These are phyloP conservation scores for Papilio protenor DNA, from an alignment of 2,888 invertebrate species.

Conservation along the genomic window DNA sequence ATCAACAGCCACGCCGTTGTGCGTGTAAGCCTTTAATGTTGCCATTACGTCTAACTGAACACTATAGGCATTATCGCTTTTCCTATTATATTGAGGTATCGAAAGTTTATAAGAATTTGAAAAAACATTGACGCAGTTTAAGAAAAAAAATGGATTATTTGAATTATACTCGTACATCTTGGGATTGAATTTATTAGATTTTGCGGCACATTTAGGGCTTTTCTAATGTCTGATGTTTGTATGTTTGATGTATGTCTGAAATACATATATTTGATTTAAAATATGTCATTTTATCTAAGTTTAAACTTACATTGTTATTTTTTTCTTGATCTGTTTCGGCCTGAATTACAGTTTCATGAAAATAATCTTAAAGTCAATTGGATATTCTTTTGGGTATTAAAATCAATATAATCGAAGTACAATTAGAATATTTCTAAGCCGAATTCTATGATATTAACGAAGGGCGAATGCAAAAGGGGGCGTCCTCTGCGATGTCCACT, in stretches of 20 bases:
- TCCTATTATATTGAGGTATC: not conserved
- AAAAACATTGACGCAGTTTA: not conserved
- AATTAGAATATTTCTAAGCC: constrained; percentile 5
- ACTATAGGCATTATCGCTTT: constrained; percentile 32
- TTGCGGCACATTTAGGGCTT: too few relatives aligned
- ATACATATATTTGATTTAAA: too few relatives aligned
- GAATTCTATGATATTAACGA: constrained; percentile 31
- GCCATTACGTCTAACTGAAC: constrained; percentile 35
- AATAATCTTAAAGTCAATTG: not conserved
- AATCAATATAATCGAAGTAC: not conserved
- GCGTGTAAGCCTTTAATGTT: constrained; percentile 37
- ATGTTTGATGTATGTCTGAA: too few relatives aligned
- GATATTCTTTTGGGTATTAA: not conserved
- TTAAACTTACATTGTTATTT: too few relatives aligned
- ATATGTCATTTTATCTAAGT: too few relatives aligned
- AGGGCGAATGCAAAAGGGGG: constrained; percentile 22
- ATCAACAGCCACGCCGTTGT: constrained; percentile 35
- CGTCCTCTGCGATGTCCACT: constrained; percentile 60
- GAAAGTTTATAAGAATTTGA: not conserved
- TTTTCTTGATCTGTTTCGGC: too few relatives aligned
- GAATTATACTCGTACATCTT: too few relatives aligned
- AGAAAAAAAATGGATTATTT: not conserved
- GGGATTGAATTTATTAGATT: too few relatives aligned
- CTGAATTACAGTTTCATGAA: too few relatives aligned
- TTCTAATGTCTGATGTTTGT: too few relatives aligned